Conservation (phyloP, 1,140 invertebrate species). For the Scaptomyza pallida region DNA sequence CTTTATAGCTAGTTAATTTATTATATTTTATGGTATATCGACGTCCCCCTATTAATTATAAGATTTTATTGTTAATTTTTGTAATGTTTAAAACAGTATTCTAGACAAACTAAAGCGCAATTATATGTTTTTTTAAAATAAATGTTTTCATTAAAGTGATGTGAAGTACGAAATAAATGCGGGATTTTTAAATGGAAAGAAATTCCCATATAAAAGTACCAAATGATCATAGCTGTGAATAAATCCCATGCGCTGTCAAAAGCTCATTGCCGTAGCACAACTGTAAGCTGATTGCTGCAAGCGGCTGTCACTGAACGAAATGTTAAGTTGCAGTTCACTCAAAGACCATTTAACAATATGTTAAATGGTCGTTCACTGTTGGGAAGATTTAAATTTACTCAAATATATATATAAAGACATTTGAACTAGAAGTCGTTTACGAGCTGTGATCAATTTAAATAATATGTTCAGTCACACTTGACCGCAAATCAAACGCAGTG, state of each 20-base stretch:
- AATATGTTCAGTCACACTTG: neutral
- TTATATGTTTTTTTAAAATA: slow-evolving; percentile 26
- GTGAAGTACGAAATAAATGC: slow-evolving; percentile 30
- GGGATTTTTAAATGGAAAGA: neutral
- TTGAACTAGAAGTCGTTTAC: no score
- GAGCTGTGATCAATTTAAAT: neutral
- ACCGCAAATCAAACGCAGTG: neutral
- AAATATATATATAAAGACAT: no score
- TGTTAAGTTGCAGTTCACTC: neutral
- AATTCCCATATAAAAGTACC: slow-evolving; percentile 7
- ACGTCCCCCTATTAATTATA: slow-evolving; percentile 50
- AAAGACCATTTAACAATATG: neutral
- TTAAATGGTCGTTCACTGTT: neutral
- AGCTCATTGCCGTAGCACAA: slow-evolving; percentile 6
- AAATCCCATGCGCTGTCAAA: slow-evolving; percentile 1
- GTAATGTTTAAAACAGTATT: slow-evolving; percentile 71
- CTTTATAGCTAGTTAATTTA: slow-evolving; percentile 61
- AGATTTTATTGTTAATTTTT: slow-evolving; percentile 54
- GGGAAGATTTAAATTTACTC: no score
- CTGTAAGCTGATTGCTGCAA: slow-evolving; percentile 11
- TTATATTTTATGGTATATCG: slow-evolving; percentile 55
- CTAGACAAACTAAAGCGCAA: slow-evolving; percentile 62
- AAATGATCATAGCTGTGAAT: slow-evolving; percentile 10
- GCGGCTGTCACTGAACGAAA: neutral
- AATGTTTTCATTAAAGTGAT: slow-evolving; percentile 50